Evolutionary conservation across 2,888 invertebrate species (phyloP).

Genomic region (Tineola bisselliella): DNA sequence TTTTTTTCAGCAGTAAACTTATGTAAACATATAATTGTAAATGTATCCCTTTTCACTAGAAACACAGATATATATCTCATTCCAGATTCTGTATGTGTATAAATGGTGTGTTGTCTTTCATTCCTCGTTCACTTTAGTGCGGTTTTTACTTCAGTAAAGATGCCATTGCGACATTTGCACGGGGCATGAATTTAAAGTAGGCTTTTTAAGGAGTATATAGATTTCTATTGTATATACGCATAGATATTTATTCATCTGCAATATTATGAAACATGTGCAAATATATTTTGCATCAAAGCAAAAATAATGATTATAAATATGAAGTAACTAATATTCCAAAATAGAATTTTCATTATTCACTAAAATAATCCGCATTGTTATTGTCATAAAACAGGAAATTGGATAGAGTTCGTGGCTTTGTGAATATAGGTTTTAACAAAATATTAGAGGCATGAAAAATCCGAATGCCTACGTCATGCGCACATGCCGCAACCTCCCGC

Average conservation of each 20-base stretch:
- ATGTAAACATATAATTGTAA: too few species aligned
- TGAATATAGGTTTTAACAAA: not conserved
- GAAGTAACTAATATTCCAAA: too few species aligned
- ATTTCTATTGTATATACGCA: not conserved
- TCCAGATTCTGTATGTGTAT: not conserved
- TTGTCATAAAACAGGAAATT: not conserved
- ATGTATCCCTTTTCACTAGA: too few species aligned
- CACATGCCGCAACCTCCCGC: not conserved
- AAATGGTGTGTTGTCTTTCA: not conserved
- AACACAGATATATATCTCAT: slow-evolving; percentile 2
- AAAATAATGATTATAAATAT: too few species aligned
- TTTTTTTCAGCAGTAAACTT: too few species aligned
- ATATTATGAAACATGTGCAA: too few species aligned
- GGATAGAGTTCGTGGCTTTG: not conserved
- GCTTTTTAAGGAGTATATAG: slow-evolving; percentile 14
- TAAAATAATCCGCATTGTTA: not conserved
- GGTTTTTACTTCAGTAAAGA: slow-evolving; percentile 18
- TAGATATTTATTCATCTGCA: too few species aligned
- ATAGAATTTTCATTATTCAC: not conserved
- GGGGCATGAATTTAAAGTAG: slow-evolving; percentile 13
- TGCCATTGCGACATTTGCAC: slow-evolving; percentile 18
- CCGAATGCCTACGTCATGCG: slow-evolving; percentile 1
- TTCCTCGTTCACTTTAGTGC: slow-evolving; percentile 3
- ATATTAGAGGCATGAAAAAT: not conserved
- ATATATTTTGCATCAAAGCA: too few species aligned